Evolutionary conservation across 2,888 invertebrate genomes (phyloP), one percentile per base, ranked within the genome.

Genomic region (Hirtodrosophila trivittata): DNA sequence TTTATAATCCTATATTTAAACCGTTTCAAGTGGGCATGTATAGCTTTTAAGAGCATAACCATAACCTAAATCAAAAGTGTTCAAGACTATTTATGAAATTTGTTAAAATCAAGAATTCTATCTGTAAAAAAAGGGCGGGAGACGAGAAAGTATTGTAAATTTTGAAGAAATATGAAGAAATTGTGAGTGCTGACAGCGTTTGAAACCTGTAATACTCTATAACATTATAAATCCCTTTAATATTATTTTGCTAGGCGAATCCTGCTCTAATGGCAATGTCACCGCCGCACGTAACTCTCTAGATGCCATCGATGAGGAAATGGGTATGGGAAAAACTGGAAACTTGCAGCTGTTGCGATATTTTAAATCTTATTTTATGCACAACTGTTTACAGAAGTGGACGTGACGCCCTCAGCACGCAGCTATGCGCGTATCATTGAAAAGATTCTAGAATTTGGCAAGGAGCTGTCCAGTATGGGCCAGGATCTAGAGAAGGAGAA

Each of bases 401-500:
- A 91, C 69, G 66, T 89, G 38, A 87, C 87, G 67, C 90, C 91
- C 59, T 87, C 89, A 37, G 71, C 89, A 14, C 89, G 88, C 62
- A 91, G 89, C 82, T 88, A 87, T 72, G 88, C 89, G 58, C 89
- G 90, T 63, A 97, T 97, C 8, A 96, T 98, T 71, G 97, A 98
- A 91, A 94, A 96, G 85, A 97, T 98, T 94, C 92, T 98, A 77
- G 95, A 97, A 88, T 98, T 98, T 91, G 98, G 98, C 13, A 94
- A 96, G 82, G 98, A 98, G 89, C 93, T 98, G 73, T 97, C 97
- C 91, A 94, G 95, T 77, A 96, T 98, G 94, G 97, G 97, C 89
- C 95, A 96, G 89, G 93, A 94, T 77, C 92, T 98, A 77, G 94
- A 95, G 83, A 94, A 95, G 87, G 95, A 97, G 87, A 94, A 95